Evolutionary conservation across 2,888 invertebrate species (phyloP), one percentile per base, ranked within the genome.

Genomic region (Creontiades dilutus): DNA sequence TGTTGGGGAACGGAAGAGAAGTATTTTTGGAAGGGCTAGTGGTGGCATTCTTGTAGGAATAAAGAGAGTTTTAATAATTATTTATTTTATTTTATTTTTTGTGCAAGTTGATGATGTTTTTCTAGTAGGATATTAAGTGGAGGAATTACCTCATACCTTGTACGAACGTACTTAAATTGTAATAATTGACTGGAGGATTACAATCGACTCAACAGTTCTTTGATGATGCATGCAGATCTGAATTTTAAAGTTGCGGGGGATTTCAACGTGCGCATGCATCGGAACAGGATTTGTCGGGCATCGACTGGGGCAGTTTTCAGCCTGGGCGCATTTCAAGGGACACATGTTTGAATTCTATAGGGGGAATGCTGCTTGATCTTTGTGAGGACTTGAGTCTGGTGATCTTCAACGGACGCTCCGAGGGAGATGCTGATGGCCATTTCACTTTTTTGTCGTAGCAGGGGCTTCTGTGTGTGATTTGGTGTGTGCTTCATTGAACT

Each of bases 401-500:
- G 19, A 19, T 87, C 46, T 48, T 87, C 4, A 78, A 87, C 23
- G 87, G 76, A n/a, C 76, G 87, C 2, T 87, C 87, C 13, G 12
- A 7, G 1, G 46, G 87, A n/a, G 87, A 87, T 76, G 0, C 2
- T 9, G 78, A 78, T 0, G 87, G 87, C 0, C 27, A 87, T n/a
- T 87, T 46, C 12, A 87, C 87, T 4, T 87, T 46, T n/a, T 16
- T 87, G 23, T 46, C 76, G 7, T 4, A 27, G 0, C 16, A 28
- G 9, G 87, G 28, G 75, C 78, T 2, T 78, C 87, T 11, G 87
- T 87, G 0, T 78, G 87, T 37, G 89, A 89, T 68, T 84, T 57
- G 46, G 28, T 57, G 37, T 82, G 82, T 9, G 68, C 80, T 14
- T 89, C 89, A 16, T 19, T 82, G 1, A 11, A 46, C 37, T 19